phyloP scores from a whole-genome alignment of 1,140 invertebrate genomes.

The Bombus pascuorum region DNA sequence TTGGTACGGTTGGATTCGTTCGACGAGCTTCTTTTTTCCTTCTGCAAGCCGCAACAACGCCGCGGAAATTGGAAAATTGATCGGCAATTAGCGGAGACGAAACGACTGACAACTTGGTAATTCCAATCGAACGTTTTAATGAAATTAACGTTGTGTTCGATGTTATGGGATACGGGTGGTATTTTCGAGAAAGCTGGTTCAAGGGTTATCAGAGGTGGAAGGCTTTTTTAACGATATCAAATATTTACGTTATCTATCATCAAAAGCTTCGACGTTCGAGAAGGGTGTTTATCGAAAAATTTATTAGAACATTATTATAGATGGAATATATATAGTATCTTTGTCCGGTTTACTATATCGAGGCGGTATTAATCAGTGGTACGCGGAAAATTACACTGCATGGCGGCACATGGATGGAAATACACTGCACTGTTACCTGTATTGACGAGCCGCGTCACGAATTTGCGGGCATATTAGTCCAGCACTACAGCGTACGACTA shows the following conservation, averaged over 20 bases:
- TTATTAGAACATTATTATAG: neutral
- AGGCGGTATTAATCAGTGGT: slow-evolving; percentile 3
- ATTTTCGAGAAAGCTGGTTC: neutral
- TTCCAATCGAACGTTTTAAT: slow-evolving; percentile 7
- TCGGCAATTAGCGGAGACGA: slow-evolving; percentile 38
- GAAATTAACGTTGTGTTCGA: neutral
- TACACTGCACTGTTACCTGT: neutral
- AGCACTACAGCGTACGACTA: slow-evolving; percentile 24
- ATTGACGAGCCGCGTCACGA: slow-evolving; percentile 21
- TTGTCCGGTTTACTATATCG: neutral
- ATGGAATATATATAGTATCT: neutral
- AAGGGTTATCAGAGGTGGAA: neutral
- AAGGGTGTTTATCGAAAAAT: neutral
- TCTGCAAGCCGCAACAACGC: neutral
- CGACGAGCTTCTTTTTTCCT: neutral
- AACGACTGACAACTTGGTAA: neutral
- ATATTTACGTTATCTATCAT: neutral
- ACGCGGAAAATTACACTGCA: neutral
- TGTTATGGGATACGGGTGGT: neutral
- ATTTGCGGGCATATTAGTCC: slow-evolving; percentile 40
- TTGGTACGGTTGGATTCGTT: neutral
- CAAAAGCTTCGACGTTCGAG: neutral
- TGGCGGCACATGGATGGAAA: neutral
- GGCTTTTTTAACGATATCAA: neutral
- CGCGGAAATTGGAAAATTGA: slow-evolving; percentile 47